Base-by-base conservation (phyloP, 2,888 invertebrate genomes). In the Drosophila fulvimacula region DNA sequence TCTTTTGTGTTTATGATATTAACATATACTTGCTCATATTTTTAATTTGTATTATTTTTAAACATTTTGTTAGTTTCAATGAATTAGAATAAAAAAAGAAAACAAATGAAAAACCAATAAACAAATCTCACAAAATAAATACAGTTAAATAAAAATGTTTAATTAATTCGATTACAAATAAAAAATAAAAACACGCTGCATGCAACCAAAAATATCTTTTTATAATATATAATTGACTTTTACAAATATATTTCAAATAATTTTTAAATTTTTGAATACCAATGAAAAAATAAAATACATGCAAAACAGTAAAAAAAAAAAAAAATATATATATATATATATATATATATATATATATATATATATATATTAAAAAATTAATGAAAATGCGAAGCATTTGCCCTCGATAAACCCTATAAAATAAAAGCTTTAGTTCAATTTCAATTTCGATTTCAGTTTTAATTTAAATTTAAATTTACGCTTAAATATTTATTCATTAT, bases 51-150 rank as follows among this genome's bases (percentile, higher is more conserved):
- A n/a, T 30, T 68, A 59, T 49, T 51, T 56, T 46, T 56, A 61
- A 59, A 57, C 73, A 48, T 59, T 73, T 74, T 60, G 75, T 78
- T 75, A 75, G 69, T 75, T 74, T 49, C 63, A 61, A 63, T 59
- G 59, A 79, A 79, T 44, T 62, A 58, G 56, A 39, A 62, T 60
- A 55, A 73, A 48, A 30, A 30, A 48, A 7, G 48, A 48, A 44
- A 48, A 32, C 53, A 62, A 42, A 46, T 32, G 58, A 61, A 55
- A 56, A 72, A 38, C 38, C 30, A 30, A 30, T 10, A 30, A 62
- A 69, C 48, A 58, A 69, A 46, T 53, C 49, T 39, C n/a, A 69
- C 19, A 24, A 61, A 56, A 24, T 21, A 56, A 42, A 58, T 21
- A 42, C 13, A 66, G 59, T 55, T 46, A 56, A 59, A 58, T 24